Evolutionary conservation across 2,797 vertebrate genomes (phyloP), one percentile per base, ranked within the genome.

Genomic region (Notolabrus celidotus): DNA sequence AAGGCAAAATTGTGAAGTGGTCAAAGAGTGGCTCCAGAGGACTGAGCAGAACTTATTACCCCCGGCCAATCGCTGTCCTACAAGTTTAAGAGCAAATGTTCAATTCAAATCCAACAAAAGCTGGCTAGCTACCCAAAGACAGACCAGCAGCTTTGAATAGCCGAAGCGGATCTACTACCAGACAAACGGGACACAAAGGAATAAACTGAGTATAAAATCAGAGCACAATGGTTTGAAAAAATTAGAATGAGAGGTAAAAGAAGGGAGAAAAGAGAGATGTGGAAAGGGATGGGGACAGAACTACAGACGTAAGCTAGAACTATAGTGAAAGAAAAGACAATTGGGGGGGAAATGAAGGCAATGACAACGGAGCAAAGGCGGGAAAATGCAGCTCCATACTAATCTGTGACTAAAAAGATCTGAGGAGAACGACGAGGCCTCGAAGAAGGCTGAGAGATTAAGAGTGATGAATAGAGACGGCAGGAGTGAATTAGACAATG

Each of bases 41-140:
- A 67, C 69, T 63, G 71, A 77, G 70, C 54, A 74, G 71, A 79
- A 63, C 63, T 8, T 52, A 85, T 83, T 78, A 82, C 47, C 55
- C 60, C 39, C 0, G 1, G 11, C 43, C 45, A 67, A 38, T 42
- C 8, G n/a, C n/a, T 59, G 56, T 76, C 50, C 50, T 50, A 39
- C n/a, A 16, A 63, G 38, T 77, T 71, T 80, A 74, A 67, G 43
- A 74, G 53, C 17, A 79, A 82, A 59, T 39, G 45, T 74, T 76
- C 52, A 58, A 71, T 83, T 82, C 46, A 73, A 56, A 72, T 14
- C 63, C 46, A 79, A 82, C 69, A 79, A 79, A 67, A 78, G 61
- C 20, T 53, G 69, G 31, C 50, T 17, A 50, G 60, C 51, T 67
- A 70, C 23, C 57, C 15, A 47, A 65, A 77, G 51, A 78, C 53